Conservation (phyloP, 1,140 invertebrate genomes). For the Drosophila prosaltans region DNA sequence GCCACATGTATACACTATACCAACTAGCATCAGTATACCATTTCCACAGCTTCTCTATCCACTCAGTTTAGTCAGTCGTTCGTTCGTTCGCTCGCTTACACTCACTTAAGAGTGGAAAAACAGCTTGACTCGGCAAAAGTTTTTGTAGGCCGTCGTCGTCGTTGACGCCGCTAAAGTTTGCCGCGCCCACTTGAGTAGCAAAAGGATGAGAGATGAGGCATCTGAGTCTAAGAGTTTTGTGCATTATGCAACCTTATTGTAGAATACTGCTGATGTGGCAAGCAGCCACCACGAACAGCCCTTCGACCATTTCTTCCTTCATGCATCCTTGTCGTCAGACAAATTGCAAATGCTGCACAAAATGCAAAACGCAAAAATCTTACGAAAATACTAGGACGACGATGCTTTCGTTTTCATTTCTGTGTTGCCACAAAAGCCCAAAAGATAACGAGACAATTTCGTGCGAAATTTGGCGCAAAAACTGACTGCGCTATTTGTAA, state of each 20-base stretch:
- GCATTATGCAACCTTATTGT: slow-evolving; percentile 66
- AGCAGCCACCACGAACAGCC: slow-evolving; percentile 6
- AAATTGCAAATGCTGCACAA: slow-evolving; percentile 65
- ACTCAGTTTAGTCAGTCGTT: slow-evolving; percentile 2
- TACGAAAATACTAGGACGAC: slow-evolving; percentile 45
- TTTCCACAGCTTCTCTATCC: slow-evolving; percentile 12
- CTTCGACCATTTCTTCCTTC: slow-evolving; percentile 5
- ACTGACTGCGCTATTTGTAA: slow-evolving; percentile 13
- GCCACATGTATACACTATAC: not conserved
- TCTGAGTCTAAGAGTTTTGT: slow-evolving; percentile 29
- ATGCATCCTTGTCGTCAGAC: slow-evolving; percentile 20
- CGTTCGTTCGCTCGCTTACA: slow-evolving; percentile 14
- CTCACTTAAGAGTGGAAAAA: slow-evolving; percentile 30
- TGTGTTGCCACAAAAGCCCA: slow-evolving; percentile 47
- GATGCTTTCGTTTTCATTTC: slow-evolving; percentile 20
- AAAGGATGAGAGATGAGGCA: slow-evolving; percentile 1
- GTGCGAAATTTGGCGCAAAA: slow-evolving; percentile 35
- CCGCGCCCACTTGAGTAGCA: slow-evolving; percentile 39
- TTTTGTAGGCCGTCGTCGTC: slow-evolving; percentile 55
- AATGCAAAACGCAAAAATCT: slow-evolving; percentile 60
- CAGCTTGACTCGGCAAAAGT: slow-evolving; percentile 61
- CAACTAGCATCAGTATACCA: no score
- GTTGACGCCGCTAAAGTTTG: slow-evolving; percentile 55
- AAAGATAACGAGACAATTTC: slow-evolving; percentile 65
- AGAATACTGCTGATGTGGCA: slow-evolving; percentile 57